Conservation (phyloP, 1,140 invertebrate genomes). For the Saccostrea glomerata region DNA sequence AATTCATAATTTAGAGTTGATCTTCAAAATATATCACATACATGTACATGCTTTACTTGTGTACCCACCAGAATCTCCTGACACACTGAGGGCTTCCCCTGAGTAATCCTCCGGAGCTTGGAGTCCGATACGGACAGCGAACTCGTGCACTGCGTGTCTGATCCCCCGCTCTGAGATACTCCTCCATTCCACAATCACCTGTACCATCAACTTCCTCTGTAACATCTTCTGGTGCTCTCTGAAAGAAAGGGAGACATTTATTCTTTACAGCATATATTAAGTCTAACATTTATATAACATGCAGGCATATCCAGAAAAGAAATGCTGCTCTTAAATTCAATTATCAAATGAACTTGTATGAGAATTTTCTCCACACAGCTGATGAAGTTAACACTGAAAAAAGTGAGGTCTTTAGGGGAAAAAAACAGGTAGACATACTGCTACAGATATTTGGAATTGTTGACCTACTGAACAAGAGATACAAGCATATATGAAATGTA, state of each 20-base stretch:
- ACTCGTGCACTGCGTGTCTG: constrained; percentile 54
- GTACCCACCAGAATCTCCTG: constrained; percentile 45
- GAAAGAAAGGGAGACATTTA: background rate
- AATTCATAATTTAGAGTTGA: no score
- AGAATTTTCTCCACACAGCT: no score
- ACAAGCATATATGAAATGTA: background rate
- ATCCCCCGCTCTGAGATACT: constrained; percentile 39
- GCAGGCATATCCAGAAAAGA: no score
- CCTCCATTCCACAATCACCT: constrained; percentile 54
- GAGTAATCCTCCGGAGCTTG: constrained; percentile 39
- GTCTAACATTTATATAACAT: background rate
- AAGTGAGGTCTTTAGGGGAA: no score
- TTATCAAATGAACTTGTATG: no score
- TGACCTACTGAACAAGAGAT: background rate
- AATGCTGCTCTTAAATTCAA: background rate
- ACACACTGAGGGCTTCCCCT: background rate
- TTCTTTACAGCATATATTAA: background rate
- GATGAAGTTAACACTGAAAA: no score
- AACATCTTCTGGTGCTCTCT: constrained; percentile 57
- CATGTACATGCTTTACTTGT: no score
- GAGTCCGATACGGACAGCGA: constrained; percentile 55
- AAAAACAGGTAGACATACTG: no score
- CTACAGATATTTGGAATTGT: no score
- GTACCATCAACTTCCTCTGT: constrained; percentile 40
- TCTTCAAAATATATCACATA: no score